A percentile compares a stretch with the other conserved stretches of the same genome.
These are phyloP conservation scores for Ptychadena robeensis DNA, from an alignment of 2,797 vertebrate genomes.

Conservation along the genomic window DNA sequence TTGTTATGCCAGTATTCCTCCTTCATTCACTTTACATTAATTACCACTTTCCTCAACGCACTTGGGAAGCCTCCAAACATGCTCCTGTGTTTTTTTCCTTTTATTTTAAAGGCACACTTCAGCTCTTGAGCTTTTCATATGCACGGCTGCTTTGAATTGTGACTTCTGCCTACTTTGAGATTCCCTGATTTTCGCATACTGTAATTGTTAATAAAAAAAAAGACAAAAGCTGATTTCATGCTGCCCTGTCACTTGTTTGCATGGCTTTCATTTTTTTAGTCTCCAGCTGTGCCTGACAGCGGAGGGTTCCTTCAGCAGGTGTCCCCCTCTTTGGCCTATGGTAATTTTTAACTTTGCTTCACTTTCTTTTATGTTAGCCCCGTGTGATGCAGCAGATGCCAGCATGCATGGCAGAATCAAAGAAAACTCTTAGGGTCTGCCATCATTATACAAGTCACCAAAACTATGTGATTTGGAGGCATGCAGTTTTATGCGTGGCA, in stretches of 20 bases:
- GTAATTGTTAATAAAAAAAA: conserved; percentile 78
- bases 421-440: conserved; percentile 58
- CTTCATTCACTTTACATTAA: conserved; percentile 84
- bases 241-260: conserved; percentile 77
- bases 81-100: conserved; percentile 65
- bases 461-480: conserved; percentile 23
- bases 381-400: conserved; percentile 56
- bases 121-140: conserved; percentile 81
- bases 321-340: conserved; percentile 77
- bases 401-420: conserved; percentile 33
- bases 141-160: conserved; percentile 75
- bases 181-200: conserved; percentile 79
- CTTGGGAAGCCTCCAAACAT: conserved; percentile 75
- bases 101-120: conserved; percentile 80
- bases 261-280: conserved; percentile 78
- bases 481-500: conserved; percentile 9
- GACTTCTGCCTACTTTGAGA: conserved; percentile 72
- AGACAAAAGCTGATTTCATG: conserved; percentile 78
- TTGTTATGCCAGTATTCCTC: conserved; percentile 80
- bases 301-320: conserved; percentile 79
- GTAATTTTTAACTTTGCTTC: conserved; percentile 81
- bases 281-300: conserved; percentile 80
- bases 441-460: conserved; percentile 38
- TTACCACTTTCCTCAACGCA: conserved; percentile 79
- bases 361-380: conserved; percentile 78